Conservation (phyloP, 2,888 invertebrate species). For the Druceiella hillmani region DNA sequence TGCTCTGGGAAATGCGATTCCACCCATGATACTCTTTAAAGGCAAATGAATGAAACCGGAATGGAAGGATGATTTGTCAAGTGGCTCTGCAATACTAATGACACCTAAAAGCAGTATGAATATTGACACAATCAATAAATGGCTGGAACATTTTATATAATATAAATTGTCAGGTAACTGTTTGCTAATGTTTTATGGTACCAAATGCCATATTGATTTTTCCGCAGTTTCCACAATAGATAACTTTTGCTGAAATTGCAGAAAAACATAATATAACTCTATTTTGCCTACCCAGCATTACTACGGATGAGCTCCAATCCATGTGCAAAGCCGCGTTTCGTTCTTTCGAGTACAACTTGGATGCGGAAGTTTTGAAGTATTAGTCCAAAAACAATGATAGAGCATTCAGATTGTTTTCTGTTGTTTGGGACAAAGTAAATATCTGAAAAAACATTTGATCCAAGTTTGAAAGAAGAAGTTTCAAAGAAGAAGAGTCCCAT, state of each 20-base stretch:
- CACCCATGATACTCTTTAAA: constrained; percentile 14
- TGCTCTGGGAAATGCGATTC: constrained; percentile 17
- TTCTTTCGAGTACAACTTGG: constrained; percentile 30
- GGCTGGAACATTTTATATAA: no score
- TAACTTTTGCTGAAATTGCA: constrained; percentile 28
- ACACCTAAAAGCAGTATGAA: no score
- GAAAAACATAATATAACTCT: constrained; percentile 26
- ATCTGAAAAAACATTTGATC: no score
- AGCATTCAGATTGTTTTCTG: constrained; percentile 22
- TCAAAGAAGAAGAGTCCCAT: no score
- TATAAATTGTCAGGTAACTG: no score
- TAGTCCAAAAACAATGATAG: constrained; percentile 25
- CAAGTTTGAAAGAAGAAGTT: no score
- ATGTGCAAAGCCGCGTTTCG: constrained; percentile 30
- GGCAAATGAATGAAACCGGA: constrained; percentile 15
- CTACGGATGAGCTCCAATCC: constrained; percentile 31
- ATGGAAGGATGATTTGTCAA: no score
- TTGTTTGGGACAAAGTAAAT: constrained; percentile 27
- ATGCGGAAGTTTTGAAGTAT: constrained; percentile 28
- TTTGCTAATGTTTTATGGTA: constrained; percentile 25
- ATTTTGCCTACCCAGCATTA: constrained; percentile 31
- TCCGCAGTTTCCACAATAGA: no score
- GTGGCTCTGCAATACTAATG: no score
- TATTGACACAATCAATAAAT: no score
- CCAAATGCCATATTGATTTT: constrained; percentile 27